Conservation (phyloP, 2,113 vertebrate species). For the Andinoacara biseriatus region DNA sequence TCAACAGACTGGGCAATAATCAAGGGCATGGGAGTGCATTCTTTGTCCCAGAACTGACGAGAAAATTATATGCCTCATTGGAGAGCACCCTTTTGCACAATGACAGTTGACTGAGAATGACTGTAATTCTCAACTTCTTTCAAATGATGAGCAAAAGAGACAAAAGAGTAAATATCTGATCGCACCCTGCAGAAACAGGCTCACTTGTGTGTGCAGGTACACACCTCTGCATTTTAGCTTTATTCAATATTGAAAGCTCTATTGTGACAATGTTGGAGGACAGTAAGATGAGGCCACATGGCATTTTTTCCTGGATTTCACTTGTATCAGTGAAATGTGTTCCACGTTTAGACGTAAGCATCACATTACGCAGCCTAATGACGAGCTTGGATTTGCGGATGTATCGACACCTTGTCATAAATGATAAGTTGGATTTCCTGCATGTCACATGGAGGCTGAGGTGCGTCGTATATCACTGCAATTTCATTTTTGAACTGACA, state of each 20-base stretch:
- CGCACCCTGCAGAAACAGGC: neutral
- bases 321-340: conserved; percentile 1
- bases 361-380: neutral
- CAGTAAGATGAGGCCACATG: neutral
- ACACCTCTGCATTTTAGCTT: neutral
- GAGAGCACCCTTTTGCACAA: conserved; percentile 13
- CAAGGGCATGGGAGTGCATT: neutral
- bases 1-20: neutral
- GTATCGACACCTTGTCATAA: conserved; percentile 42
- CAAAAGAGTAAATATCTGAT: conserved; percentile 7
- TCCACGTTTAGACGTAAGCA: neutral
- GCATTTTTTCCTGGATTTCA: conserved; percentile 41
- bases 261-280: neutral
- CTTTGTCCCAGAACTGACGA: conserved; percentile 1
- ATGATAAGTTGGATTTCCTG: conserved; percentile 40
- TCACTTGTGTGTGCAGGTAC: neutral
- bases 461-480: conserved; percentile 17
- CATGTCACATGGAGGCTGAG: conserved; percentile 34
- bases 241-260: neutral
- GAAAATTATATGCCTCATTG: conserved; percentile 4
- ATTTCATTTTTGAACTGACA: conserved; percentile 33
- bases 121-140: neutral
- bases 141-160: neutral
- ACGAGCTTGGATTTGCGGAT: neutral
- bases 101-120: neutral